Base-by-base conservation (phyloP, 2,888 invertebrate species). In the Ceraclea dissimilis region DNA sequence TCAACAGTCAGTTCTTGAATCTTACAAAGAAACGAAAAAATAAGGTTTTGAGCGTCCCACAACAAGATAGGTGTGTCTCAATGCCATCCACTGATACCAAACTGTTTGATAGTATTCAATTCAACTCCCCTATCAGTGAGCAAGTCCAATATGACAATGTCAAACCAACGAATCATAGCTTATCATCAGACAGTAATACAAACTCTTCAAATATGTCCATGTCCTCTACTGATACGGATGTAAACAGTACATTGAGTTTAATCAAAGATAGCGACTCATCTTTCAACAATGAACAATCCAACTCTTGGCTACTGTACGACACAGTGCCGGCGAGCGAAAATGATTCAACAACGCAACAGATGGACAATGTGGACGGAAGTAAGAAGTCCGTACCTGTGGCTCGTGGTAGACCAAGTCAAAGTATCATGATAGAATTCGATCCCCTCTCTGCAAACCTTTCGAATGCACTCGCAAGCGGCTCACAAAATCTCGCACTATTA, bases 391-490 rank as follows among this genome's bases (percentile, higher is more conserved):
- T 8, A 39, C 13, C 4, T n/a, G 16, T 13, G 13, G 4, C 34
- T 65, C n/a, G n/a, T n/a, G n/a, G n/a, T n/a, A 63, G 61, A 52
- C 66, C 64, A 63, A 77, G 79, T 53, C 74, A 79, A 63, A 84
- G 85, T 66, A 78, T 86, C n/a, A 81, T 88, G 50, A 76, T 81
- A 67, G 86, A 87, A 69, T 88, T 88, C 72, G 88, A 88, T 71
- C 88, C 86, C 1, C 69, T 82, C 20, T 63, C 61, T 49, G 13
- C 4, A 8, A 66, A 62, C 18, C 64, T 61, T 58, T 69, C 63
- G 56, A 65, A 63, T 57, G 56, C 69, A 51, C 63, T 67, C 50
- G 59, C 71, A 60, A 60, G 67, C 57, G 65, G 82, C 60, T 83
- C 81, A 60, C 84, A 84, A 68, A 82, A 85, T 66, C 66, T 85